Percentiles rank a stretch among this genome's conserved stretches.
These are phyloP conservation scores for Bolborhynchus lineola DNA, from an alignment of 2,113 vertebrate species.

Conservation along the genomic window DNA sequence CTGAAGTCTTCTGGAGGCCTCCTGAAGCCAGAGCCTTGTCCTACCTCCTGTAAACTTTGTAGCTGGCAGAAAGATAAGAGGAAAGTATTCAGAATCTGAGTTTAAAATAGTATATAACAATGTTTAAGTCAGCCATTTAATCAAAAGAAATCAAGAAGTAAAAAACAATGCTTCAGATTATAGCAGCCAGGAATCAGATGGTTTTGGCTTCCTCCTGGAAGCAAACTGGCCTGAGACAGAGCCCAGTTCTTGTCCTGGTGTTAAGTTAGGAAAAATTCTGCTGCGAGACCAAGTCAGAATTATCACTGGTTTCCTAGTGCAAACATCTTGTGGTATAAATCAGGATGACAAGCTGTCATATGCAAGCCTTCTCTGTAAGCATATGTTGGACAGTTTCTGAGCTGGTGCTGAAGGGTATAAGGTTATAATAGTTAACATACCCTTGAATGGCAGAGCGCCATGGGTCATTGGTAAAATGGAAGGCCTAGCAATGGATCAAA, in stretches of 20 bases:
- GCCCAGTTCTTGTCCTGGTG: neutral
- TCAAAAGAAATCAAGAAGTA: neutral
- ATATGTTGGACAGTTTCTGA: neutral
- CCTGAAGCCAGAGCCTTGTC: neutral
- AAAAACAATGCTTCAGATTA: neutral
- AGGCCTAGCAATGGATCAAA: conserved; percentile 78
- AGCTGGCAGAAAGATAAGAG: neutral
- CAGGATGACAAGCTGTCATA: neutral
- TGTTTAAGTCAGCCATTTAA: neutral
- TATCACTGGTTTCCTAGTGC: neutral
- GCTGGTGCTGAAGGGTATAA: neutral
- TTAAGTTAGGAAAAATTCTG: neutral
- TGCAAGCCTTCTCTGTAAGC: neutral
- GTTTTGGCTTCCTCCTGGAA: neutral
- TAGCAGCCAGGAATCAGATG: neutral
- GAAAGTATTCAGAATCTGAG: neutral
- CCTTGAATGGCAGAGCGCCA: conserved; percentile 67
- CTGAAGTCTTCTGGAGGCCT: neutral
- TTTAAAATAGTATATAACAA: neutral
- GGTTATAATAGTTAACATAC: conserved; percentile 64
- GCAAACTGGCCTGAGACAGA: neutral
- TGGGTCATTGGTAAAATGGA: conserved; percentile 75
- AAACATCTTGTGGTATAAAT: neutral
- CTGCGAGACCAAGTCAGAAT: neutral
- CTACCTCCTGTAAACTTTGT: neutral